A percentile compares a stretch with the other conserved stretches of the same genome.
Evolutionary conservation across 2,797 vertebrate species (phyloP).

Genomic region (Spinibarbus caldwelli): DNA sequence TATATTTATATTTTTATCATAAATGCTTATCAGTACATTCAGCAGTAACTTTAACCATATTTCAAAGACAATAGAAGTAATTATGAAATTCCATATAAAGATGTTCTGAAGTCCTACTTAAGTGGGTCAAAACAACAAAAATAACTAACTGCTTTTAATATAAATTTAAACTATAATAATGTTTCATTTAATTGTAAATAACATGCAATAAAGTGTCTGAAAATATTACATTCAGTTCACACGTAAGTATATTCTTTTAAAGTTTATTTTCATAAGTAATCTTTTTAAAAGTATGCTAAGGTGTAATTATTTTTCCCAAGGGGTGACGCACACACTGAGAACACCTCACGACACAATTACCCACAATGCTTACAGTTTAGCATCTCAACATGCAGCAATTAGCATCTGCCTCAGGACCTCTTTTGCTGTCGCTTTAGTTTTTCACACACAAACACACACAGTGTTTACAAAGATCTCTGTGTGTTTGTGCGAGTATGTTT

Average conservation of each 20-base stretch:
- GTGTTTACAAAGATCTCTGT: conserved; percentile 11
- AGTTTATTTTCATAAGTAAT: not conserved
- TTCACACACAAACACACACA: not conserved
- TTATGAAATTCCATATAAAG: not conserved
- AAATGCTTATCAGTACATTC: too few relatives aligned
- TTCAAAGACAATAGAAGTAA: too few relatives aligned
- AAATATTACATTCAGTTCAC: not conserved
- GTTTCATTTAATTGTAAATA: not conserved
- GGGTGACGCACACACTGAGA: not conserved
- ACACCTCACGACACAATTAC: not conserved
- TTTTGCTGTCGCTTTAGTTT: not conserved
- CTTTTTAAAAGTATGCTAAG: not conserved
- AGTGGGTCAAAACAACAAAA: too few relatives aligned
- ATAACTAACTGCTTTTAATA: too few relatives aligned
- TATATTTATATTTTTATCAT: not conserved
- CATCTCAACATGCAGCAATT: not conserved
- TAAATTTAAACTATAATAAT: not conserved
- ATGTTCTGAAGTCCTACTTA: not conserved
- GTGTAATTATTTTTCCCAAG: not conserved
- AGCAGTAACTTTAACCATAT: not conserved
- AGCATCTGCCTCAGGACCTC: not conserved
- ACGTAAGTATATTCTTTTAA: not conserved
- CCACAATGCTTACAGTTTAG: not conserved
- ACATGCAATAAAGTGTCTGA: not conserved
- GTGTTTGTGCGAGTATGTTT: not conserved